phyloP scores from a whole-genome alignment of 1,140 invertebrate species.

The Scaptodrosophila lebanonensis region DNA sequence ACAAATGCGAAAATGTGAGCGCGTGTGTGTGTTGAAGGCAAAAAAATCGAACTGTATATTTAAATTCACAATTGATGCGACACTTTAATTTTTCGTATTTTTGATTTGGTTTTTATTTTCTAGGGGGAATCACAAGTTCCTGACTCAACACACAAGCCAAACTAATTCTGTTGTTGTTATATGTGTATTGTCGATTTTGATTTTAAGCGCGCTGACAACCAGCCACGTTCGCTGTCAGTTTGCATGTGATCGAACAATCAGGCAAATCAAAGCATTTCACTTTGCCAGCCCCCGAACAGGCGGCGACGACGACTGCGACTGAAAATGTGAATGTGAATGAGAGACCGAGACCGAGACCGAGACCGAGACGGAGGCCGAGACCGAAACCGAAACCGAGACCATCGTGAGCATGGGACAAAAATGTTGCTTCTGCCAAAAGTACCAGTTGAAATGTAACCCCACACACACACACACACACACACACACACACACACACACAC shows the following conservation, averaged over 20 bases:
- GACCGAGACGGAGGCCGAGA: too few species aligned
- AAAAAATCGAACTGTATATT: too few species aligned
- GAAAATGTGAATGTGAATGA: too few species aligned
- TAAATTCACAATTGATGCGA: too few species aligned
- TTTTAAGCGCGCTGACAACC: conserved; percentile 56
- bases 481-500: not conserved
- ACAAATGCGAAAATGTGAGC: too few species aligned
- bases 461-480: conserved; percentile 17
- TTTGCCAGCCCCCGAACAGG: conserved; percentile 39
- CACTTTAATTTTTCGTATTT: not conserved
- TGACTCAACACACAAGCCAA: conserved; percentile 9
- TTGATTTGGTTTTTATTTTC: conserved; percentile 1
- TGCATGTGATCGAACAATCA: conserved; percentile 74
- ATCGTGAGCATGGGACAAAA: too few species aligned
- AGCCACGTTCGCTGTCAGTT: conserved; percentile 74
- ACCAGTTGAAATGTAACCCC: conserved; percentile 61
- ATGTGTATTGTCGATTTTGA: conserved; percentile 9
- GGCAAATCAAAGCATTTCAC: conserved; percentile 75
- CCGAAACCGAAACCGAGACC: too few species aligned
- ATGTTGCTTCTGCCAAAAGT: conserved; percentile 39
- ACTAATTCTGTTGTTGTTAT: conserved; percentile 1
- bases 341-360: too few species aligned
- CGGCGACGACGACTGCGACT: too few species aligned
- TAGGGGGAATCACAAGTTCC: not conserved
- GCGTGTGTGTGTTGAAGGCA: too few species aligned